phyloP scores from a whole-genome alignment of 1,140 invertebrate species.

The Elymnias hypermnestra region DNA sequence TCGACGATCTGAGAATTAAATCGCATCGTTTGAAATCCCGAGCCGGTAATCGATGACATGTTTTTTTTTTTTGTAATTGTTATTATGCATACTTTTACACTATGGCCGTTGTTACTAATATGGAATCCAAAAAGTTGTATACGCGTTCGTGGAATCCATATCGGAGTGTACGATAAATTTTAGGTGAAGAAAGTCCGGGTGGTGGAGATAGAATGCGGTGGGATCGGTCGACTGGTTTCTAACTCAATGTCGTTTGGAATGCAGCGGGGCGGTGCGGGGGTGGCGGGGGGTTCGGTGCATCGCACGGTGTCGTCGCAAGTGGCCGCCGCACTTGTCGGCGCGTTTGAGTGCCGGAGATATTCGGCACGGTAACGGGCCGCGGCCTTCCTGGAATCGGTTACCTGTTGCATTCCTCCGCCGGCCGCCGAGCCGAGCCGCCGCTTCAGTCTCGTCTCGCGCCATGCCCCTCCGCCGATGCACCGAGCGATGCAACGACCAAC shows the following conservation, averaged over 20 bases:
- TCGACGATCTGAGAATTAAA: background rate
- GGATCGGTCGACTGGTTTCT: conserved; percentile 66
- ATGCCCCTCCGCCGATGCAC: conserved; percentile 8
- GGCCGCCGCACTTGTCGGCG: conserved; percentile 69
- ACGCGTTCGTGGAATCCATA: conserved; percentile 30
- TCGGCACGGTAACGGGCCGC: conserved; percentile 71
- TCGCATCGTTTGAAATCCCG: conserved; percentile 1
- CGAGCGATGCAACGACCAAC: background rate
- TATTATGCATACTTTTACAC: background rate
- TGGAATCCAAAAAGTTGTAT: conserved; percentile 19
- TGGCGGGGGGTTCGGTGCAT: conserved; percentile 38
- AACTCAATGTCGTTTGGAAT: conserved; percentile 70
- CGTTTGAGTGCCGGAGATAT: conserved; percentile 72
- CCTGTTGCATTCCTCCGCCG: conserved; percentile 69
- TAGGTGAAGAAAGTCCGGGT: conserved; percentile 52
- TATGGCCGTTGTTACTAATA: background rate
- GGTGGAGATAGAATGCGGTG: conserved; percentile 59
- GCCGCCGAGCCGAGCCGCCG: conserved; percentile 35
- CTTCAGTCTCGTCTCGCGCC: conserved; percentile 21
- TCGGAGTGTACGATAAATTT: conserved; percentile 32
- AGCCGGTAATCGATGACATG: background rate
- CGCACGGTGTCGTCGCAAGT: conserved; percentile 65
- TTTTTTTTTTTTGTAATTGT: background rate
- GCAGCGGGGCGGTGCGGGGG: conserved; percentile 36
- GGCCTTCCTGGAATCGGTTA: conserved; percentile 72